phyloP scores from a whole-genome alignment of 2,113 vertebrate species.

The human region DNA sequence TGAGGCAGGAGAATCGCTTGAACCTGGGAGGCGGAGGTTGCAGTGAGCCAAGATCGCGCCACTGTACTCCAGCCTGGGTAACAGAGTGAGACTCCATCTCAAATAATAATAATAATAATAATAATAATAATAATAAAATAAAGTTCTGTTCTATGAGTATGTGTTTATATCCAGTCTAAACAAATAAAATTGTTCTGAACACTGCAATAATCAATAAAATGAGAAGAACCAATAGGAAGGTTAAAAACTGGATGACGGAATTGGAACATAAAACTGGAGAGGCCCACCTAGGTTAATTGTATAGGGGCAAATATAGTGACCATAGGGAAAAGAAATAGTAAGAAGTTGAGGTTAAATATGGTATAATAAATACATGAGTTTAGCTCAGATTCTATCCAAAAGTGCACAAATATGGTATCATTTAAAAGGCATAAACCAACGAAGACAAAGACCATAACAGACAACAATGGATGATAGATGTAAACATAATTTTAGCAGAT shows the following conservation, averaged over 20 bases:
- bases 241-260: background rate
- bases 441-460: background rate
- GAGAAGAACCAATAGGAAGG: background rate
- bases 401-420: background rate
- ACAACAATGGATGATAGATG: background rate
- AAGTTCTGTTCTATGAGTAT: background rate
- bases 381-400: background rate
- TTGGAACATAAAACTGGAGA: constrained; percentile 12
- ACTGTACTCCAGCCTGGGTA: too few species aligned
- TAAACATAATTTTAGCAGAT: background rate
- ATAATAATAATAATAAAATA: too few species aligned
- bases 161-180: background rate
- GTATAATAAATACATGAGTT: background rate
- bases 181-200: background rate
- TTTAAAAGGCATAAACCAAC: background rate
- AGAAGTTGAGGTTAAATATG: background rate
- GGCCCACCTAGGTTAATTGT: background rate
- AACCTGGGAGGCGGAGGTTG: too few species aligned
- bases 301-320: background rate
- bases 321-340: background rate
- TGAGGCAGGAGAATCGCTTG: too few species aligned
- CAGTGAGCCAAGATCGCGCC: too few species aligned
- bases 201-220: background rate
- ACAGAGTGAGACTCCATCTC: too few species aligned
- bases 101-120: too few species aligned